Base-by-base conservation (phyloP, 2,113 vertebrate species). In the Malaclemys terrapin region DNA sequence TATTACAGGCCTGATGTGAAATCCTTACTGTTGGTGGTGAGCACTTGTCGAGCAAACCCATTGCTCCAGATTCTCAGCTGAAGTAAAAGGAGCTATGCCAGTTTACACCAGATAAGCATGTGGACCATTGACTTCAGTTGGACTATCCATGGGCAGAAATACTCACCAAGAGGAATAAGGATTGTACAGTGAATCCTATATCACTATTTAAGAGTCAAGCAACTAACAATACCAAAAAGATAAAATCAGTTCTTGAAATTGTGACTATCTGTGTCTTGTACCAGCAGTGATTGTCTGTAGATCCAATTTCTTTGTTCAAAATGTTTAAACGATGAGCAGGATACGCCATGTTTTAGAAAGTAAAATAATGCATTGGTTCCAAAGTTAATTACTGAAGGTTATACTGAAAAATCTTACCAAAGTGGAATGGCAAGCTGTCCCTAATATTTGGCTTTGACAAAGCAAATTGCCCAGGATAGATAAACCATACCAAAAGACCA, bases 391-490 rank as follows among this genome's bases (percentile, higher is more conserved):
- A 92, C 86, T 93, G 72, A 93, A 59, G 79, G 80, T 82, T 97
- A 88, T 83, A 89, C 78, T n/a, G 93, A 94, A 69, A 20, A 38
- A 17, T 52, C 88, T 91, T 42, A 91, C 29, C 38, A 90, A 94
- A 95, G 84, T 93, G 84, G 88, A 88, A 65, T 94, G 92, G 96
- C 93, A 94, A 91, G 92, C 93, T 65, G 93, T 84, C 82, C 45
- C 86, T 95, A 91, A 79, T 85, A 85, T 78, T 93, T 86, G 89
- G 14, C 85, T 97, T 96, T 87, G 92, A 91, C 94, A 97, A 96
- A 95, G n/a, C 76, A 95, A 94, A 97, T 92, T 85, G 78, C 93
- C 97, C 94, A 95, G 78, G 83, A 89, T 83, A 95, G 86, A 79
- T 47, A 72, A 86, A 83, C n/a, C 69, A 53, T 19, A 88, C 4